Evolutionary conservation across 2,888 invertebrate species (phyloP), one percentile per base, ranked within the genome.

Genomic region (Julus scandinavius): DNA sequence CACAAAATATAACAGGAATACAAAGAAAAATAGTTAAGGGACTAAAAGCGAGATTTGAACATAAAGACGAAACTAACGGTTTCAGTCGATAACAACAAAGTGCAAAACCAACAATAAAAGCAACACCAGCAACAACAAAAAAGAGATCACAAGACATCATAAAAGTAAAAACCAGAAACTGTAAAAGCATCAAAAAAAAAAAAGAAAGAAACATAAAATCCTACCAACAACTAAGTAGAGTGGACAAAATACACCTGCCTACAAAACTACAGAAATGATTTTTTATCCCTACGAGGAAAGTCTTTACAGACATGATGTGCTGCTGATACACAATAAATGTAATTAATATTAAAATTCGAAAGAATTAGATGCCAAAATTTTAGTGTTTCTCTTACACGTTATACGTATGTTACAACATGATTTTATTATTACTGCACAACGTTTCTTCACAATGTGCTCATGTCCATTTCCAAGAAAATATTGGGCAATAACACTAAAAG

Each of bases 161-260:
- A 58, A 63, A n/a, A 63, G 63, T 63, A 20, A 20, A 63, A 63
- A 63, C 6, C 63, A 20, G 63, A 63, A 63, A 15, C 63, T 4
- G 20, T 20, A 63, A 63, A 63, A 20, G 20, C 63, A 63, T 20
- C 11, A n/a, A n/a, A n/a, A n/a, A n/a, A n/a, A n/a, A n/a, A n/a
- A n/a, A n/a, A n/a, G n/a, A n/a, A n/a, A n/a, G 63, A 63, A 15
- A 20, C n/a, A 63, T n/a, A 63, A 63, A n/a, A 63, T 63, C 63
- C 0, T 11, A 20, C 20, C 15, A 15, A 63, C n/a, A 63, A 63
- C 20, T 63, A 63, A 63, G 63, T 63, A 63, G 63, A 20, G 20
- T 4, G n/a, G 63, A 63, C 63, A 63, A 63, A 63, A 20, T 6
- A 4, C 63, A 63, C 63, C 1, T 63, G 63, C 20, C 63, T 63